Base-by-base conservation (phyloP, 2,797 vertebrate genomes). In the Takifugu ocellatus region DNA sequence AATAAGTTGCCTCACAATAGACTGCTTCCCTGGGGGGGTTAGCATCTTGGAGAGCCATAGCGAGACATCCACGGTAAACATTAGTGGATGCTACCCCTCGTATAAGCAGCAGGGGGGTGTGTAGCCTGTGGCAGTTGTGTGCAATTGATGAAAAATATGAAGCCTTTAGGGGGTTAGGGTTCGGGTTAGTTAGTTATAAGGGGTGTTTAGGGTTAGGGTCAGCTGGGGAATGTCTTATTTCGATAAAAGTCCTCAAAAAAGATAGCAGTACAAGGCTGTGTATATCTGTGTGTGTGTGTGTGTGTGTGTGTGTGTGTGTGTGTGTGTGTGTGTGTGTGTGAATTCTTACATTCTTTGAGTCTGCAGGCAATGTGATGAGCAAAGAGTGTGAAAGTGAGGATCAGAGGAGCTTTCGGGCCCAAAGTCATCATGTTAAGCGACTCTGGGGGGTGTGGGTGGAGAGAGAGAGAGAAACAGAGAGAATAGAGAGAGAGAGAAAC, bases 351-450 rank as follows among this genome's bases (percentile, higher is more conserved):
- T n/a, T 17, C 3, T 46, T 70, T 17, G 52, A 36, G 43, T 68
- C 74, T 66, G 56, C 48, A 58, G 68, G 73, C 72, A 60, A 49
- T 31, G 36, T 63, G 59, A 71, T 8, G 7, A 63, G 59, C 3
- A 65, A 59, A 68, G 56, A 51, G 29, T 68, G 48, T 73, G 54
- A 74, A 36, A 66, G 63, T 57, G 68, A 74, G 72, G 55, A 78
- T 79, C 59, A 73, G 62, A 69, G 72, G 57, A 59, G 66, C 72
- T 61, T 80, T 73, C 51, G 64, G 74, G 52, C 71, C 59, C 72
- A 72, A 77, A 8, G 56, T 60, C n/a, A 2, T 64, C 27, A 67
- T 60, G 68, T 61, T 65, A 64, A 69, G 64, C 8, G n/a, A 58
- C 57, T 65, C 59, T 58, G 48, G 27, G 21, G n/a, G 31, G 31